phyloP scores from a whole-genome alignment of 2,113 vertebrate species.

The Grammatotria lemairii region DNA sequence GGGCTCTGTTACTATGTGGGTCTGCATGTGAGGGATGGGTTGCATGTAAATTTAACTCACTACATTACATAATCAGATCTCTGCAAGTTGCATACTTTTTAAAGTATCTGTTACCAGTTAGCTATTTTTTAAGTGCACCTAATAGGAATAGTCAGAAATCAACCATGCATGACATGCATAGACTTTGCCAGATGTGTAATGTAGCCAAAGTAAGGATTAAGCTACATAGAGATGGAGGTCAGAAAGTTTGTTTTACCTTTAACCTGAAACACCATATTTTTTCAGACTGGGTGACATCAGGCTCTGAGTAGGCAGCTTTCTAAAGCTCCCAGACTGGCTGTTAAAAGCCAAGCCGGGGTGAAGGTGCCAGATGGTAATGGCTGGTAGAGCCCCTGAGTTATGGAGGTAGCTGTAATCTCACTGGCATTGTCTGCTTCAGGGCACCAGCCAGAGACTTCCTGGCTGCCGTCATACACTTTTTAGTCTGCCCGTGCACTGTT shows the following conservation, averaged over 20 bases:
- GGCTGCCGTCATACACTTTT: slow-evolving; percentile 34
- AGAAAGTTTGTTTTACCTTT: slow-evolving; percentile 8
- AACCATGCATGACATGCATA: not conserved
- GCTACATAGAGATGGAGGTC: not conserved
- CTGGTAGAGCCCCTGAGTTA: slow-evolving; percentile 34
- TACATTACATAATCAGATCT: slow-evolving; percentile 15
- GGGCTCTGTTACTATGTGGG: not conserved
- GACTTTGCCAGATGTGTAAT: not conserved
- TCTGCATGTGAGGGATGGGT: not conserved
- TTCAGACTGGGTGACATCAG: slow-evolving; percentile 21
- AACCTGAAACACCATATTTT: slow-evolving; percentile 4
- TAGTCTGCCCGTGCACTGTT: not conserved
- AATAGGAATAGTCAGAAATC: not conserved
- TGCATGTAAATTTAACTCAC: slow-evolving; percentile 12
- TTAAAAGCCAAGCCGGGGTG: slow-evolving; percentile 21
- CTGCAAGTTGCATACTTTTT: not conserved
- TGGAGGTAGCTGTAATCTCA: slow-evolving; percentile 33
- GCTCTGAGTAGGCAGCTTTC: not conserved
- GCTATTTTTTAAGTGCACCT: not conserved
- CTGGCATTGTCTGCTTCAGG: slow-evolving; percentile 34
- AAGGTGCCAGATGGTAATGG: slow-evolving; percentile 36
- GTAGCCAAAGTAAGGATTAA: not conserved
- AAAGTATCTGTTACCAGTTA: slow-evolving; percentile 5
- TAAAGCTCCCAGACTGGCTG: slow-evolving; percentile 22
- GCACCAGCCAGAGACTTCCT: slow-evolving; percentile 42